phyloP scores from a whole-genome alignment of 2,888 invertebrate species.

The Melipona beecheii region DNA sequence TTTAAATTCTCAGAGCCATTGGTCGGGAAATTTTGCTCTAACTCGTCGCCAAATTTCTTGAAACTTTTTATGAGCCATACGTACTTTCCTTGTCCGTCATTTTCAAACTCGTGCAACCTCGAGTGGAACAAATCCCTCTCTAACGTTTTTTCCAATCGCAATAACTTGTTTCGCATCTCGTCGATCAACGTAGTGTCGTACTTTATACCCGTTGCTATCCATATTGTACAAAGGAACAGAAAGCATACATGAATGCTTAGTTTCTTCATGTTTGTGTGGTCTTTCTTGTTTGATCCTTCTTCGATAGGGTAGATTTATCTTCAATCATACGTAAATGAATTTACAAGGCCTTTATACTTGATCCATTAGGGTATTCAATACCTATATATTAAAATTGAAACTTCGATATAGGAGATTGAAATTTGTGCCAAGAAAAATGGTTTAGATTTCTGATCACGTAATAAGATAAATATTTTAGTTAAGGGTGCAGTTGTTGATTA shows the following conservation, averaged over 20 bases:
- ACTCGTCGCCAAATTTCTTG: constrained; percentile 85
- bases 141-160: constrained; percentile 86
- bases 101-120: constrained; percentile 48
- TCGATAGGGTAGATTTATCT: neutral
- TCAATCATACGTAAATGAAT: neutral
- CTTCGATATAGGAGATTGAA: neutral
- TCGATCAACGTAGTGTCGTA: constrained; percentile 85
- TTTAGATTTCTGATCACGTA: constrained; percentile 12
- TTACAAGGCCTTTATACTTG: neutral
- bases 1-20: constrained; percentile 67
- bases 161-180: constrained; percentile 86
- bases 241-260: constrained; percentile 43
- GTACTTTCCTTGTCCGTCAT: constrained; percentile 81
- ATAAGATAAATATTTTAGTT: neutral
- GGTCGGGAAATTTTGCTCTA: constrained; percentile 81
- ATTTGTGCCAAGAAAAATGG: neutral
- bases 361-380: constrained; percentile 3
- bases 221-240: constrained; percentile 49
- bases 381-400: neutral
- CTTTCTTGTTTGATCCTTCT: constrained; percentile 1
- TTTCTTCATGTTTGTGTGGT: constrained; percentile 40
- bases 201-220: constrained; percentile 25
- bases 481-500: neutral
- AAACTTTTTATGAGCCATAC: constrained; percentile 87
- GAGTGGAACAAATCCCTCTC: constrained; percentile 83